These are phyloP conservation scores for Fabriciana adippe DNA, from an alignment of 2,888 invertebrate species.

Conservation along the genomic window DNA sequence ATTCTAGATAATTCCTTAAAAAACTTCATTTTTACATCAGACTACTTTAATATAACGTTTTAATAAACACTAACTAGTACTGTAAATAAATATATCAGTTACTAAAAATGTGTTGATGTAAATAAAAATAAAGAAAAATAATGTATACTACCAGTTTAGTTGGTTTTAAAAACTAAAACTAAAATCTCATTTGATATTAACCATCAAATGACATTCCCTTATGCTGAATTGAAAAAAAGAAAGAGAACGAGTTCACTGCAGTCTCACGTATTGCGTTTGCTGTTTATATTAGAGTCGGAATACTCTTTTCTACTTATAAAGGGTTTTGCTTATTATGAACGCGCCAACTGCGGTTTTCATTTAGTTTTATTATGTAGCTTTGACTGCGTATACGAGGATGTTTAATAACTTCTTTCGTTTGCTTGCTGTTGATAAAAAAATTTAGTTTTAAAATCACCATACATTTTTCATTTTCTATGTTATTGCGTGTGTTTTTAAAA, in stretches of 20 bases:
- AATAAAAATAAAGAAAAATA: not conserved
- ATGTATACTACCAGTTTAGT: not conserved
- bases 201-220: slow-evolving; percentile 34
- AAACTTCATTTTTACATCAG: too few relatives aligned
- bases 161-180: slow-evolving; percentile 8
- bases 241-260: slow-evolving; percentile 35
- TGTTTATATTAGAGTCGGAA: slow-evolving; percentile 45
- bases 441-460: slow-evolving; percentile 24
- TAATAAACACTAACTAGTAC: too few relatives aligned
- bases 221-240: slow-evolving; percentile 38
- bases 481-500: not conserved
- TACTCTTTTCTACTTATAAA: slow-evolving; percentile 44
- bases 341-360: slow-evolving; percentile 45
- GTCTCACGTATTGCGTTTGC: slow-evolving; percentile 41
- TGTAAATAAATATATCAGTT: too few relatives aligned
- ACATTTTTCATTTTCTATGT: slow-evolving; percentile 6
- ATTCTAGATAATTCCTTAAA: too few relatives aligned
- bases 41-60: too few relatives aligned
- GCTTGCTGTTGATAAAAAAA: slow-evolving; percentile 31
- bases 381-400: slow-evolving; percentile 44
- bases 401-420: slow-evolving; percentile 38
- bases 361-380: slow-evolving; percentile 47
- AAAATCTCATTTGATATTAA: slow-evolving; percentile 32
- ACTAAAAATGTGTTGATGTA: too few relatives aligned
- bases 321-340: slow-evolving; percentile 46